Percentiles rank a stretch among this genome's conserved stretches.
Conservation (phyloP, 2,113 vertebrate species). For the Dissostichus mawsoni region DNA sequence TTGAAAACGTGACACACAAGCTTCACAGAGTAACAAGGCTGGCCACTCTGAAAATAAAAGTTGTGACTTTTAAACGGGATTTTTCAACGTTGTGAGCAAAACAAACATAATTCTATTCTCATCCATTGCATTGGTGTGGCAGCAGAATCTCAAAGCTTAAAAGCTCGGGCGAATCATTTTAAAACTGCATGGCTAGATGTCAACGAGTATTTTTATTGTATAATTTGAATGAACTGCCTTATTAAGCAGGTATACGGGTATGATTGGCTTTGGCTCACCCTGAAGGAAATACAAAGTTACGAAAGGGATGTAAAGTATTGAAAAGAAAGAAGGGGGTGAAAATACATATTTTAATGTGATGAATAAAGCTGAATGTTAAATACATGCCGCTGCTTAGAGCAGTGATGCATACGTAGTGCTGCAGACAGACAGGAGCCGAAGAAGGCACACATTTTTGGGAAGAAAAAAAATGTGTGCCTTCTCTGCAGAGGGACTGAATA, state of each 20-base stretch:
- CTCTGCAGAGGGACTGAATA: conserved; percentile 19
- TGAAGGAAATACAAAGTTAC: not conserved
- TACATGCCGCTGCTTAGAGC: not conserved
- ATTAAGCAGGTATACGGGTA: not conserved
- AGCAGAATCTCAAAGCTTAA: not conserved
- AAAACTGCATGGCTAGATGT: not conserved
- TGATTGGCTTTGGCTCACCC: not conserved
- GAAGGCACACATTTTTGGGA: conserved; percentile 11
- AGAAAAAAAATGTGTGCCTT: too few relatives aligned
- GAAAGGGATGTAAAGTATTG: not conserved
- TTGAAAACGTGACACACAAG: not conserved
- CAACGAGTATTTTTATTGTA: not conserved
- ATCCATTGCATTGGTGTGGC: not conserved
- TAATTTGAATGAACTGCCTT: not conserved
- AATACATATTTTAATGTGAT: conserved; percentile 25
- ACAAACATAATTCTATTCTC: not conserved
- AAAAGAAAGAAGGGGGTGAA: not conserved
- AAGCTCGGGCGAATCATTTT: not conserved
- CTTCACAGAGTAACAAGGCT: conserved; percentile 7
- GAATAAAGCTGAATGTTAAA: conserved; percentile 30
- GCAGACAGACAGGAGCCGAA: conserved; percentile 38
- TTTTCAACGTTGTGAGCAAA: not conserved
- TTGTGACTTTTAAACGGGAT: not conserved
- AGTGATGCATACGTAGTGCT: conserved; percentile 14
- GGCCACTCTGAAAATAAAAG: not conserved